These are phyloP conservation scores for Nannobrachium achirus DNA, from an alignment of 2,113 vertebrate species.

Conservation along the genomic window DNA sequence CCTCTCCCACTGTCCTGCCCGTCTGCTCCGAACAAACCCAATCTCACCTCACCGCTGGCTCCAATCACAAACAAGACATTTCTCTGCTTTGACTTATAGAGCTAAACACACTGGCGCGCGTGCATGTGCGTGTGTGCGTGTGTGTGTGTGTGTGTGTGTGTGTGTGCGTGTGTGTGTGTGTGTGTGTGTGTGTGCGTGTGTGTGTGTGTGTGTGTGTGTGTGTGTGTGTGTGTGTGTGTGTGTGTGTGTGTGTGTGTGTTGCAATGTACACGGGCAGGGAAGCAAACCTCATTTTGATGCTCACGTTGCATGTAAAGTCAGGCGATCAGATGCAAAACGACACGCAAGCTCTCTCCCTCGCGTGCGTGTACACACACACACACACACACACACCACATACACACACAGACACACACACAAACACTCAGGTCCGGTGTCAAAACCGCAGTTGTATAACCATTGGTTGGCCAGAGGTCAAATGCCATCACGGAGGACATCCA, in stretches of 20 bases:
- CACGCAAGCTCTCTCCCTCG: no score
- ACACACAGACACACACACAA: not conserved
- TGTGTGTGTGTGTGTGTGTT: not conserved
- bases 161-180: not conserved
- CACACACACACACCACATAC: no score
- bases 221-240: not conserved
- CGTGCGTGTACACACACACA: no score
- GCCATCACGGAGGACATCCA: constrained; percentile 11
- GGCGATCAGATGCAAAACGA: no score
- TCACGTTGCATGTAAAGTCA: no score
- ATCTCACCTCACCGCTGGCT: constrained; percentile 12
- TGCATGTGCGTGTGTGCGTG: not conserved
- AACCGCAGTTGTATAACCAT: not conserved
- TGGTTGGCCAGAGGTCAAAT: constrained; percentile 14
- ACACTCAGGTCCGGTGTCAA: not conserved
- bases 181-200: not conserved
- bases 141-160: not conserved
- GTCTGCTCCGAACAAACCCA: constrained; percentile 20
- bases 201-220: no score
- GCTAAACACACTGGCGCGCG: not conserved
- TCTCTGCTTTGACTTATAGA: constrained; percentile 3
- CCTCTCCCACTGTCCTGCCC: constrained; percentile 3
- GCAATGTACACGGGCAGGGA: not conserved
- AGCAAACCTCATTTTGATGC: not conserved
- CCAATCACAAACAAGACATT: constrained; percentile 25